These are phyloP conservation scores for Rafetus swinhoei DNA, from an alignment of 2,113 vertebrate genomes.

Conservation along the genomic window DNA sequence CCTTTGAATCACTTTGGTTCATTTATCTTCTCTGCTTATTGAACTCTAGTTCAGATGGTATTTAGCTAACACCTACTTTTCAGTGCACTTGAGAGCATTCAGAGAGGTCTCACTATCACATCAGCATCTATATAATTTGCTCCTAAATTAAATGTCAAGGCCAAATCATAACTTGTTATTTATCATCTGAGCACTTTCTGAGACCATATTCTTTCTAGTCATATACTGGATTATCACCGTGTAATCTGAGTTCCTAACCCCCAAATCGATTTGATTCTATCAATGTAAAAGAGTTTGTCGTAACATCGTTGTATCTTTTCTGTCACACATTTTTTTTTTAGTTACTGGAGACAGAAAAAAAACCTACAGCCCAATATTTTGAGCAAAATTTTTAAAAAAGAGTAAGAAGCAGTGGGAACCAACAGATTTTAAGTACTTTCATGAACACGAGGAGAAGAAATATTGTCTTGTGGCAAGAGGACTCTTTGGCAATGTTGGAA, in stretches of 20 bases:
- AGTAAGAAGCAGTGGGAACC: neutral
- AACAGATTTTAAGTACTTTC: neutral
- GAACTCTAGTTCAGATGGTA: slow-evolving; percentile 39
- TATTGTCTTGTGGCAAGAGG: neutral
- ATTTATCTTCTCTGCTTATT: slow-evolving; percentile 47
- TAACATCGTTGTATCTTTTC: neutral
- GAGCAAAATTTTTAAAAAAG: neutral
- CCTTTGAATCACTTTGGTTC: slow-evolving; percentile 41
- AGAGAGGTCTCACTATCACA: neutral
- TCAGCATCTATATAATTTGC: slow-evolving; percentile 37
- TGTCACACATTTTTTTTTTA: rapidly evolving
- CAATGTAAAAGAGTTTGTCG: neutral
- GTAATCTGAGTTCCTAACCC: neutral
- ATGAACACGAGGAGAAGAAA: neutral
- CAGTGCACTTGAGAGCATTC: slow-evolving; percentile 2
- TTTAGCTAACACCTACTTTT: slow-evolving; percentile 42
- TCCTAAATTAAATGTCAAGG: slow-evolving; percentile 23
- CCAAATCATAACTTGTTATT: slow-evolving; percentile 22
- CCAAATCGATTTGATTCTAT: neutral
- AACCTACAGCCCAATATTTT: neutral
- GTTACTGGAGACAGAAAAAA: neutral
- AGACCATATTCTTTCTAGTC: slow-evolving; percentile 18
- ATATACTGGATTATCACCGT: neutral
- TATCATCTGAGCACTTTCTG: slow-evolving; percentile 27
- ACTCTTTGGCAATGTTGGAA: neutral